phyloP scores from a whole-genome alignment of 2,797 vertebrate species.

The Onychomys torridus region DNA sequence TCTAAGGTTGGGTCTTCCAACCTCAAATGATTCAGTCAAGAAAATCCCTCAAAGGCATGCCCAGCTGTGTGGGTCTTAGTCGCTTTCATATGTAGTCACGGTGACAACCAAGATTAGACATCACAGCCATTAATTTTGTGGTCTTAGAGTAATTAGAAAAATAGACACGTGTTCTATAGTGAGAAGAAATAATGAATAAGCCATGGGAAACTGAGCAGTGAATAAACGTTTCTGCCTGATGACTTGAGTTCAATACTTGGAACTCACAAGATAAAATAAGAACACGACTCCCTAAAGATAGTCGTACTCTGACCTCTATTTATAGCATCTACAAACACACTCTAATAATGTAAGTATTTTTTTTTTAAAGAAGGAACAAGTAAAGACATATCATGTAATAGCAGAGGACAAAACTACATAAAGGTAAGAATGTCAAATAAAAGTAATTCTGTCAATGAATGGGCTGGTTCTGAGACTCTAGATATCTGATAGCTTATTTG shows the following conservation, averaged over 20 bases:
- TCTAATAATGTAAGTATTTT: neutral
- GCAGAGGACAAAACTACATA: neutral
- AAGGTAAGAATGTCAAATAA: constrained; percentile 21
- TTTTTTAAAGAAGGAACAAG: neutral
- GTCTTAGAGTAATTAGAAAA: neutral
- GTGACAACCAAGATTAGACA: neutral
- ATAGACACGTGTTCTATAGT: neutral
- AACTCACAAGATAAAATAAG: neutral
- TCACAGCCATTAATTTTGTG: neutral
- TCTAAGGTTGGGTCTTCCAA: neutral
- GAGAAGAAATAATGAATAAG: neutral
- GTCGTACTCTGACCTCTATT: neutral
- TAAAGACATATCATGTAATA: neutral
- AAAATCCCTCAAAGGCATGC: neutral
- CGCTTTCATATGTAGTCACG: neutral
- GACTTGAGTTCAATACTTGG: neutral
- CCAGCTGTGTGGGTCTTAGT: neutral
- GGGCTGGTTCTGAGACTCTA: neutral
- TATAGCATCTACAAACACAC: neutral
- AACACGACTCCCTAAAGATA: neutral
- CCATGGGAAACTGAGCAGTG: no score
- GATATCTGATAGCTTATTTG: neutral
- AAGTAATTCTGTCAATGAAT: constrained; percentile 26
- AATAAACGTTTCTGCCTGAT: neutral
- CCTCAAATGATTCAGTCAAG: neutral